Evolutionary conservation across 2,888 invertebrate species (phyloP), one percentile per base, ranked within the genome.

Genomic region (Teleogryllus oceanicus): DNA sequence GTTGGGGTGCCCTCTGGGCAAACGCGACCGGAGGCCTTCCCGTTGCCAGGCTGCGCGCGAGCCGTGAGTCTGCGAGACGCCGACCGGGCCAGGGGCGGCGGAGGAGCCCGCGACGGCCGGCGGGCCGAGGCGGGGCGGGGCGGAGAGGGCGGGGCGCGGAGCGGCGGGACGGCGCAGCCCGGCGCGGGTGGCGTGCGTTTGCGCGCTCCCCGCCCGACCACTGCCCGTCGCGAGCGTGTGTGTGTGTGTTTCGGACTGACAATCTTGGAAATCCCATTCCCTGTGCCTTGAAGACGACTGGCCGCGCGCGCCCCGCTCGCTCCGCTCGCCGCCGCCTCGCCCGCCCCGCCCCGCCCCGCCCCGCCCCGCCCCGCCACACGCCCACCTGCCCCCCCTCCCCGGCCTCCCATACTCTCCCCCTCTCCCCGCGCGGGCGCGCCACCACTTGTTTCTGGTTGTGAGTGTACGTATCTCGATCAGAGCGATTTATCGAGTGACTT

Each of bases 381-480:
- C n/a, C 16, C 62, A 62, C n/a, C 62, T 18, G 62, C 62, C 62
- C n/a, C 62, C 62, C 16, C 13, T 16, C 13, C 62, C n/a, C 62
- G 13, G n/a, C 62, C n/a, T 4, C 62, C 62, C 62, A 0, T 62
- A 18, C 11, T 62, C 62, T 1, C 62, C 8, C 62, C 18, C 13
- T 12, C 62, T 18, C 62, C 37, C 62, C 62, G n/a, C n/a, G 62
- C 62, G 13, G 62, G 62, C n/a, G 62, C 13, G 62, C 62, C 62
- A 1, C 62, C 62, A 62, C n/a, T 62, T 62, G 62, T 62, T 62
- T 62, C 62, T 62, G 62, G 62, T 62, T 62, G 62, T 62, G 62
- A 62, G 62, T 62, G 62, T 62, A 62, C n/a, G 13, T 62, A n/a
- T 62, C 62, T 62, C 62, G n/a, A 62, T 62, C 62, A 62, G 62